phyloP scores from a whole-genome alignment of 2,797 vertebrate genomes.

The Sebastes kiyomatsui region DNA sequence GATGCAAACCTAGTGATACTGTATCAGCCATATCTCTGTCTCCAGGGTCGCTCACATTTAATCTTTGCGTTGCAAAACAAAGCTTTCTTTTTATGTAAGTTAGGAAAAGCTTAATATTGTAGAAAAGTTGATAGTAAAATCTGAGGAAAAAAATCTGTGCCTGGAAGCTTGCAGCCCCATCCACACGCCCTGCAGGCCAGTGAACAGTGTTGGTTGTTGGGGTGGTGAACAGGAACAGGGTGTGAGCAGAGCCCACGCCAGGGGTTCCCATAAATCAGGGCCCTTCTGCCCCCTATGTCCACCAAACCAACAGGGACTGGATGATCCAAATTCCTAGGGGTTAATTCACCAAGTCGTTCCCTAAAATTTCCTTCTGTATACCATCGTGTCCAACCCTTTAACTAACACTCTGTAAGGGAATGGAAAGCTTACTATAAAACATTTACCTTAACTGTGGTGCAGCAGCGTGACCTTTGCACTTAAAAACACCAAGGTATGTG shows the following conservation, averaged over 20 bases:
- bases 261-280: conserved; percentile 93
- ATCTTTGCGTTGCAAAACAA: conserved; percentile 40
- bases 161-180: conserved; percentile 9
- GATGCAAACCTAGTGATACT: conserved; percentile 33
- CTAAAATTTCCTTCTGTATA: conserved; percentile 72
- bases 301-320: conserved; percentile 76
- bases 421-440: conserved; percentile 31
- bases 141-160: neutral
- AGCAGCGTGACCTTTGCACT: conserved; percentile 74
- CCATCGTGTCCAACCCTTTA: conserved; percentile 38
- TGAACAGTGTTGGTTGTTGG: conserved; percentile 42
- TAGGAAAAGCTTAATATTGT: neutral
- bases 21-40: conserved; percentile 45
- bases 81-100: neutral
- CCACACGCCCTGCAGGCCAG: conserved; percentile 18
- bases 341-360: conserved; percentile 82
- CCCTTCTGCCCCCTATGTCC: conserved; percentile 76
- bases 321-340: conserved; percentile 85
- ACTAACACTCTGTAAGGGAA: conserved; percentile 36
- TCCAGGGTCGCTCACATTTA: conserved; percentile 20
- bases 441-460: conserved; percentile 21
- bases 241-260: conserved; percentile 87
- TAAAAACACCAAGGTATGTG: conserved; percentile 56
- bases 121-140: conserved; percentile 5
- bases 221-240: conserved; percentile 85